Evolutionary conservation across 1,140 invertebrate genomes (phyloP), one percentile per base, ranked within the genome.

Genomic region (Vanessa atalanta): DNA sequence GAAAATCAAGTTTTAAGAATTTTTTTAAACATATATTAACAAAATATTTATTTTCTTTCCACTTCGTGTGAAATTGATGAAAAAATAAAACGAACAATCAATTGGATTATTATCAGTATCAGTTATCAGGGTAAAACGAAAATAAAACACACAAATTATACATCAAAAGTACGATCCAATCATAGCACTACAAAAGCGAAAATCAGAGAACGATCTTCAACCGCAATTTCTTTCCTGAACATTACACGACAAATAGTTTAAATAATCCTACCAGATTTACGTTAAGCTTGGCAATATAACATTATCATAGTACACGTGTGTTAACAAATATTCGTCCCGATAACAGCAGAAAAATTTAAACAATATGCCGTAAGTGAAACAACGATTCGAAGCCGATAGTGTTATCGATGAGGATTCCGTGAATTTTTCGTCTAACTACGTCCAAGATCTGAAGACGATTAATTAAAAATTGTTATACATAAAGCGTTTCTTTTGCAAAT

Each of bases 391-490:
- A 37, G 48, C 48, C 50, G 66, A 68, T 68, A 57, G 50, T 23
- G 37, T 47, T 68, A 68, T 68, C 66, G 53, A 16, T 47, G 23
- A 15, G 57, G 16, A 69, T 69, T 69, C 66, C 66, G 15, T n/a
- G 37, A 69, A 53, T 47, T 53, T 57, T 69, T 69, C 50, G 26
- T 7, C 55, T 20, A 20, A 15, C 13, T 15, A 61, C 57, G 26
- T 43, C 31, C 57, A 15, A 61, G 57, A 61, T 61, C 31, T 31
- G 57, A 37, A 61, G 15, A 26, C 31, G 57, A 61, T 20, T 57
- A 57, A 12, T 16, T 60, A 31, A n/a, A 31, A 15, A 12, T 37
- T 9, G 57, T 43, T 43, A 9, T 3, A 61, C 15, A 37, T 37
- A 37, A 8, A 61, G 23, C 15, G 13, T 37, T 37, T 43, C 37